Base-by-base conservation (phyloP, 2,888 invertebrate genomes). In the Dendrolimus houi region DNA sequence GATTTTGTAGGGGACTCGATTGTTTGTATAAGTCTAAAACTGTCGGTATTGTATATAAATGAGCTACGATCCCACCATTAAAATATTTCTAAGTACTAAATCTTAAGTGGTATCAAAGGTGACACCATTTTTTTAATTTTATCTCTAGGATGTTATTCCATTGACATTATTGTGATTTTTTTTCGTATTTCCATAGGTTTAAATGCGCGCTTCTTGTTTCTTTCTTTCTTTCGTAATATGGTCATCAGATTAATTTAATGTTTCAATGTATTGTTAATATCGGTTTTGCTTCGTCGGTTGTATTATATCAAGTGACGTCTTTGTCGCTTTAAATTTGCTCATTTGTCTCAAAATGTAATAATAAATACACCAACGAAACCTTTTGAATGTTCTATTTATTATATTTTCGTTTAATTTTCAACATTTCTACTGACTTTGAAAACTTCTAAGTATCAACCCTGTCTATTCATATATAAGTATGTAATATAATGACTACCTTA, bases 41-140 rank as follows among this genome's bases (percentile, higher is more conserved):
- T 81, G 85, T 86, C 80, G 86, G 87, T 87, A 85, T 84, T 88
- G 87, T 89, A 88, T 83, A 88, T 90, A 89, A 82, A 85, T 83
- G 85, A 89, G 82, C 81, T 89, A 85, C 82, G 84, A 89, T 88
- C 90, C 90, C 90, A 90, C 90, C 90, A 90, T 88, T 83, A 78
- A 79, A 88, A 85, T 88, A 87, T 85, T 81, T 87, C 79, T 89
- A 87, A 87, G 87, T 85, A 84, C 82, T 88, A 87, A 83, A 82
- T 81, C 77, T 65, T 86, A 85, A 83, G 85, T 83, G 85, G 81
- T 84, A 80, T 85, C 81, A 75, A 79, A 71, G 75, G 71, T 81
- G 81, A 85, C 80, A 81, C 83, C 81, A 75, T 79, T 70, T 62
- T 72, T 69, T 79, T 67, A 76, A 75, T 79, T 76, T 78, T 75